Evolutionary conservation across 2,888 invertebrate genomes (phyloP), one percentile per base, ranked within the genome.

Genomic region (Meganola albula): DNA sequence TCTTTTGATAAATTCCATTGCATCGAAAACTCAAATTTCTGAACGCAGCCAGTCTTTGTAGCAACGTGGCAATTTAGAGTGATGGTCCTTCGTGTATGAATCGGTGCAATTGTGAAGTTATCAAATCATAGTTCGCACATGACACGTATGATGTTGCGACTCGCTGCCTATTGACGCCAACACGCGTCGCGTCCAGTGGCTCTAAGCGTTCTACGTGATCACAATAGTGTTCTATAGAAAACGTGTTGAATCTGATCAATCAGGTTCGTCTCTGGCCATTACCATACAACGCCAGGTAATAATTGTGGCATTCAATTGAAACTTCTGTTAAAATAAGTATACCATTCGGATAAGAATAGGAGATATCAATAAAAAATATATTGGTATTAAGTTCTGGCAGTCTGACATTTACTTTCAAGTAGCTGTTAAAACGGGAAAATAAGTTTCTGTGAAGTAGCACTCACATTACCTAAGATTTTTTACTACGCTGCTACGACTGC

Each of bases 181-280:
- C 64, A 53, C 60, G n/a, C n/a, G 63, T 66, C 60, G 56, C 44
- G 38, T 30, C 40, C 40, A 41, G 49, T 44, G 53, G 48, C 55
- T 56, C 50, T 20, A 36, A 53, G 53, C 35, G 48, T 52, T n/a
- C n/a, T 70, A 75, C 78, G 75, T 74, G 74, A 54, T 50, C 66
- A 72, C 74, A 77, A 80, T 78, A 59, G 60, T 49, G 58, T 53
- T 58, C 63, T 60, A 60, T 59, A 56, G 56, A 57, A 63, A 61
- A 54, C 51, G 46, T 54, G 53, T 43, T 46, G 53, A 69, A 75
- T 75, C 70, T 68, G 64, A 72, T 75, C 73, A 74, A 71, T 76
- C 74, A 69, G 58, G 50, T 51, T 44, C 29, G 43, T 33, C 31
- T 48, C 18, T 27, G 35, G 40, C 43, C 44, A 32, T 40, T 49